Evolutionary conservation across 2,888 invertebrate genomes (phyloP), one percentile per base, ranked within the genome.

Genomic region (Brachynemurus nebulosus): DNA sequence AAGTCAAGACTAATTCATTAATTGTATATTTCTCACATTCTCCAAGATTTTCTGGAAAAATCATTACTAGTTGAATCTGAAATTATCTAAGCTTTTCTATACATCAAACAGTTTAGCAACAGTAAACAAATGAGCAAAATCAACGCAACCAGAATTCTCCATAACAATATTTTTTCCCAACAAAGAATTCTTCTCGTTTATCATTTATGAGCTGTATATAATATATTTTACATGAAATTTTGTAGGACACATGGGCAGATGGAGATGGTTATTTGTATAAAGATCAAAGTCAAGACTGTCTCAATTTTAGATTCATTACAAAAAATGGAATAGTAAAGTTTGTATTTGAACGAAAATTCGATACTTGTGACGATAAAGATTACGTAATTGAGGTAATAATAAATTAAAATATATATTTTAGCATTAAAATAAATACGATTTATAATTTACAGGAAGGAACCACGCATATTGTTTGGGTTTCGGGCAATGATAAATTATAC

Each of bases 401-500:
- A 35, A 35, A 9, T n/a, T 4, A 2, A 4, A 35, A 35, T 16
- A 35, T 16, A 16, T 35, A 12, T 35, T 34, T 12, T 7, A 35
- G 35, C n/a, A 37, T 14, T 18, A 37, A 11, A 18, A 3, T 17
- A n/a, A n/a, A n/a, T n/a, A n/a, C n/a, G 2, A 11, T 19, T 1
- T 1, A 14, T 25, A 5, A 25, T 12, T 20, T 23, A 25, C 6
- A 91, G 89, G 85, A 86, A 59, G 92, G 88, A 18, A 92, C 92
- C 20, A 86, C 86, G 47, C 90, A 91, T 60, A 64, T 92, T 4
- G 74, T 90, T 2, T 92, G 90, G 88, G 76, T 86, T 1, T 73
- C 76, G 51, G 91, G 90, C 1, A 63, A 66, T n/a, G 84, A 84
- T 45, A 81, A 80, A 18, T 60, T 90, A 12, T 78, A 74, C 50